Percentiles rank a stretch among this genome's conserved stretches.
Conservation (phyloP, 2,113 vertebrate genomes). For the Microtus pennsylvanicus region DNA sequence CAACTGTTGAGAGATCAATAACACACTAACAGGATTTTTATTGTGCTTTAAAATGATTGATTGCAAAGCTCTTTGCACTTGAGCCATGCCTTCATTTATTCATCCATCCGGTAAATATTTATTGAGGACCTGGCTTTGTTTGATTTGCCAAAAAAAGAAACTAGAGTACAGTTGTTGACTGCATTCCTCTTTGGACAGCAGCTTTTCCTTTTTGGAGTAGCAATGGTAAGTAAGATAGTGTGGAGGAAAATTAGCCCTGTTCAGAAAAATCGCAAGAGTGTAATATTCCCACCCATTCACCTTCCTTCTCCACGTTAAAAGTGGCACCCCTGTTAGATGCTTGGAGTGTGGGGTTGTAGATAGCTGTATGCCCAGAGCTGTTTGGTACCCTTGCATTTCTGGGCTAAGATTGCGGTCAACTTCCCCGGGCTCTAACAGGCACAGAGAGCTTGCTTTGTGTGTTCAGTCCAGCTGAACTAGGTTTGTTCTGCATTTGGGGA, state of each 20-base stretch:
- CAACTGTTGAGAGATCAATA: not conserved
- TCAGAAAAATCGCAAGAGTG: not conserved
- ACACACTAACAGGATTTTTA: not conserved
- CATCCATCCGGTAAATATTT: not conserved
- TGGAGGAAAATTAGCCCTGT: not conserved
- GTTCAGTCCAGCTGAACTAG: not conserved
- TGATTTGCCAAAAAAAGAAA: not conserved
- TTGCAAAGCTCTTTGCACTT: constrained; percentile 18
- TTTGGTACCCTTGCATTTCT: not conserved
- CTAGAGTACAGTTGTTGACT: not conserved
- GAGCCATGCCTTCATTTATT: not conserved
- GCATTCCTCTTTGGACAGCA: not conserved
- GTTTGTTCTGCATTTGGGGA: not conserved
- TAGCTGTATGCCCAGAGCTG: not conserved
- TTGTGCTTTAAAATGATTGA: constrained; percentile 49
- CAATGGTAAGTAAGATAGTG: not conserved
- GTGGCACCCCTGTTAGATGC: not conserved
- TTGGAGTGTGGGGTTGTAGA: not conserved
- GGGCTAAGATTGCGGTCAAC: not conserved
- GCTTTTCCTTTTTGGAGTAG: not conserved
- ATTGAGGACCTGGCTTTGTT: constrained; percentile 4
- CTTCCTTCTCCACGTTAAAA: not conserved
- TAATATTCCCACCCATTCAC: not conserved
- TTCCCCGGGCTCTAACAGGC: not conserved
- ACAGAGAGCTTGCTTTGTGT: not conserved